Evolutionary conservation across 92 coral and sea anemone species (phyloP), one percentile per base, ranked within the genome.

Genomic region (Zoanthus solanderi): DNA sequence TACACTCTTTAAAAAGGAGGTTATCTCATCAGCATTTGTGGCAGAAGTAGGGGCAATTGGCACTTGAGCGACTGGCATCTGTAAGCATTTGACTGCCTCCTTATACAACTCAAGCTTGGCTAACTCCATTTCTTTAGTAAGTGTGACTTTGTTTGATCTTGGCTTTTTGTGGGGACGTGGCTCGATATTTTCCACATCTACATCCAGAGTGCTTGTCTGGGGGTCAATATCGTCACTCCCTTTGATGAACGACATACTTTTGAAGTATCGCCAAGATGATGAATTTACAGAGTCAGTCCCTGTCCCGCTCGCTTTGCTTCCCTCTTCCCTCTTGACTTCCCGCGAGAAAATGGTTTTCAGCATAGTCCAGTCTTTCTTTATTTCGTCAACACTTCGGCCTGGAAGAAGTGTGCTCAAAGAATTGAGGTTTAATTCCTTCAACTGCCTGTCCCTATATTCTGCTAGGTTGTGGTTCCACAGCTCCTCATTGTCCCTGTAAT

Each of bases 391-490:
- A 56, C 73, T 84, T 72, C 88, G 83, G 65, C 88, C 87, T 23
- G 78, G 84, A 66, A 88, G 85, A 68, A 74, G 56, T 67, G 42
- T 71, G 32, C 74, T 44, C 83, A 88, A 48, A 57, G 50, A 52
- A 75, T 67, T 85, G 29, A 89, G 31, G 74, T 87, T 89, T 34
- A 74, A 61, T 29, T 85, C 92, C 60, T 75, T 61, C 81, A 88
- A 67, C 61, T 84, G 68, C 65, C 90, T 88, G 87, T 91, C 92
- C 86, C 23, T 88, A 71, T 84, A 88, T 18, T 67, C 56, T 65
- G 57, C 81, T 12, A 84, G 8, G 34, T 83, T 89, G 88, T 91
- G 91, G 71, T 91, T 87, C 94, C 94, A 91, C 75, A 91, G 88
- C 11, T 87, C 83, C 85, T 75, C 85, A 74, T 88, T 85, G 31